These are phyloP conservation scores for Halichoerus grypus DNA, from an alignment of 2,113 vertebrate genomes.

Conservation along the genomic window DNA sequence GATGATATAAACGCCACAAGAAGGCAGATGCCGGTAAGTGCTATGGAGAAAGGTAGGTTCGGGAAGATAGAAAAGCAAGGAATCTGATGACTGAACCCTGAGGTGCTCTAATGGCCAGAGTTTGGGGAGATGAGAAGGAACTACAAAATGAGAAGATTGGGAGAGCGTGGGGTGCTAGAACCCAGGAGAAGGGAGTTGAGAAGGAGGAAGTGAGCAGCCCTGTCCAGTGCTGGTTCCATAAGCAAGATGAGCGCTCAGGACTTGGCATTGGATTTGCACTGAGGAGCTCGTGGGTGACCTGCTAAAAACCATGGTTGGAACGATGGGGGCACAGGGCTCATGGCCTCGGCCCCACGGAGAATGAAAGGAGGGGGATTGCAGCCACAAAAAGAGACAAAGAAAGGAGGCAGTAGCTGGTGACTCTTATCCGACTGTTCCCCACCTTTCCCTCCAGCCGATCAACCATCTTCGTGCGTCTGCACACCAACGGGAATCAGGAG, in stretches of 20 bases:
- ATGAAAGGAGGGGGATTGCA: not conserved
- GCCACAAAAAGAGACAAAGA: not conserved
- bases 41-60: not conserved
- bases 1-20: not conserved
- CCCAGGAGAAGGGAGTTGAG: not conserved
- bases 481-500: constrained; percentile 93
- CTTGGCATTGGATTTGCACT: accelerated
- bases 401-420: not conserved
- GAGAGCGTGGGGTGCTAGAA: not conserved
- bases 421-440: accelerated
- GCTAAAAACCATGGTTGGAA: not conserved
- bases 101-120: not conserved
- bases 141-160: not conserved
- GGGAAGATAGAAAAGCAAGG: not conserved
- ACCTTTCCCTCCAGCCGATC: constrained; percentile 89
- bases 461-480: constrained; percentile 96
- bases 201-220: not conserved
- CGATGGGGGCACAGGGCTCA: not conserved
- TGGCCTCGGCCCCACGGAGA: not conserved
- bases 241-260: not conserved
- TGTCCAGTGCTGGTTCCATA: accelerated
- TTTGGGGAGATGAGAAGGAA: not conserved
- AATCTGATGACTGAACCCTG: not conserved
- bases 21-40: not conserved
- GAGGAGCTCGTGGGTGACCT: not conserved